A percentile compares a stretch with the other conserved stretches of the same genome.
Evolutionary conservation across 2,113 vertebrate species (phyloP).

Genomic region (Notarius quadriscutis): DNA sequence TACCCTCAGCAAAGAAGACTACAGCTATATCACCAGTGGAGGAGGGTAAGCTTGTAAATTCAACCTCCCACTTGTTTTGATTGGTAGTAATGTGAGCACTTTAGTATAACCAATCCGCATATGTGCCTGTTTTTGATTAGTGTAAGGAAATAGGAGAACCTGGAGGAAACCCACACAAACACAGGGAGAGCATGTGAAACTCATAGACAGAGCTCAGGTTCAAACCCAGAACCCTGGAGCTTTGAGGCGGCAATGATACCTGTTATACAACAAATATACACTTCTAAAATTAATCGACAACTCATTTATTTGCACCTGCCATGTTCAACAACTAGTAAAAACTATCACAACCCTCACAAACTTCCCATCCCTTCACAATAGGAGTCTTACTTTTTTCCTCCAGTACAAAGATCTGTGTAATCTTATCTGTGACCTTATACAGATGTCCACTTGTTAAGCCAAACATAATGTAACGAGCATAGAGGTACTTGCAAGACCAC

Average conservation of each 20-base stretch:
- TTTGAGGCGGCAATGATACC: neutral
- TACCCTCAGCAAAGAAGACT: constrained; percentile 80
- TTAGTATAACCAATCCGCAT: neutral
- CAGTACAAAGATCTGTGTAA: too few relatives aligned
- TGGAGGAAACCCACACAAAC: neutral
- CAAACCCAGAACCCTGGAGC: neutral
- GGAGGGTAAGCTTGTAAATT: constrained; percentile 79
- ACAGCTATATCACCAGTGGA: constrained; percentile 91
- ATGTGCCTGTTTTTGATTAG: neutral
- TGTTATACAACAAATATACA: neutral
- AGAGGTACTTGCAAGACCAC: too few relatives aligned
- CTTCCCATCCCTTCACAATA: too few relatives aligned
- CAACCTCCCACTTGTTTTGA: neutral
- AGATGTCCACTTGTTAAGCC: too few relatives aligned
- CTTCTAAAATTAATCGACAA: too few relatives aligned
- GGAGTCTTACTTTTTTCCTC: too few relatives aligned
- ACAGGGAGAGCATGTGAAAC: neutral
- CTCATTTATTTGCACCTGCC: too few relatives aligned
- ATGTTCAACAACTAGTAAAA: too few relatives aligned
- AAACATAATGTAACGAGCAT: too few relatives aligned
- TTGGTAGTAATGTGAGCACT: neutral
- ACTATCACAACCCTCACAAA: too few relatives aligned
- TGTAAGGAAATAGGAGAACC: neutral
- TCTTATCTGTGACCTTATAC: too few relatives aligned
- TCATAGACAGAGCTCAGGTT: neutral